A percentile compares a stretch with the other conserved stretches of the same genome.
phyloP scores from a whole-genome alignment of 2,113 vertebrate genomes.

The Anarrhichthys ocellatus region DNA sequence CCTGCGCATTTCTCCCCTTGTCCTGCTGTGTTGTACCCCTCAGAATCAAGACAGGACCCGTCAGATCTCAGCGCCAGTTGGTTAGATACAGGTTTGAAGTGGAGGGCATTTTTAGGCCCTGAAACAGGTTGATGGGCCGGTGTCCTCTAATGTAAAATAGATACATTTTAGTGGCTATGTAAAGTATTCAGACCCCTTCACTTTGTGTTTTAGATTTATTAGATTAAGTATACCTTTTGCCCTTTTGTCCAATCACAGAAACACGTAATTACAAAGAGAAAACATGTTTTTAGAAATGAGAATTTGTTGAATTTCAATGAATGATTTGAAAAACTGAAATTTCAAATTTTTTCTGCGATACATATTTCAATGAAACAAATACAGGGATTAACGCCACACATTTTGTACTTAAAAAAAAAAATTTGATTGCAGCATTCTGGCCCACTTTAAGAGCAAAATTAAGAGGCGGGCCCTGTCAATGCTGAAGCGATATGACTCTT shows the following conservation, averaged over 20 bases:
- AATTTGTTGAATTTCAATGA: not conserved
- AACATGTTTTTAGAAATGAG: not conserved
- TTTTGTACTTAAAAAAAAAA: too few species aligned
- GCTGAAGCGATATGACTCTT: too few species aligned
- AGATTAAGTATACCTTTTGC: not conserved
- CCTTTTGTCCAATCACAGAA: not conserved
- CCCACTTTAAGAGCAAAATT: not conserved
- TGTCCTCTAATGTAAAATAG: not conserved
- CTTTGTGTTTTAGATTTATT: not conserved
- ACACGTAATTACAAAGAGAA: not conserved
- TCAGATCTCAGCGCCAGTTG: not conserved
- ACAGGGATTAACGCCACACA: too few species aligned
- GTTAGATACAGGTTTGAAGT: not conserved
- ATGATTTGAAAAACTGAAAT: not conserved
- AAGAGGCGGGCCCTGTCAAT: not conserved
- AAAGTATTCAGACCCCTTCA: not conserved
- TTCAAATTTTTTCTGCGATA: too few species aligned
- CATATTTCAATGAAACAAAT: not conserved
- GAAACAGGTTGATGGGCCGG: not conserved
- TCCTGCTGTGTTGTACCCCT: slow-evolving; percentile 19
- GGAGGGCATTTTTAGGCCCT: slow-evolving; percentile 3
- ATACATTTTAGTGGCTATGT: not conserved
- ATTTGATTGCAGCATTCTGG: too few species aligned
- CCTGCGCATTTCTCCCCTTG: slow-evolving; percentile 11
- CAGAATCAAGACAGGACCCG: not conserved